Conservation (phyloP, 2,888 invertebrate genomes). For the Amphiduros pacificus region DNA sequence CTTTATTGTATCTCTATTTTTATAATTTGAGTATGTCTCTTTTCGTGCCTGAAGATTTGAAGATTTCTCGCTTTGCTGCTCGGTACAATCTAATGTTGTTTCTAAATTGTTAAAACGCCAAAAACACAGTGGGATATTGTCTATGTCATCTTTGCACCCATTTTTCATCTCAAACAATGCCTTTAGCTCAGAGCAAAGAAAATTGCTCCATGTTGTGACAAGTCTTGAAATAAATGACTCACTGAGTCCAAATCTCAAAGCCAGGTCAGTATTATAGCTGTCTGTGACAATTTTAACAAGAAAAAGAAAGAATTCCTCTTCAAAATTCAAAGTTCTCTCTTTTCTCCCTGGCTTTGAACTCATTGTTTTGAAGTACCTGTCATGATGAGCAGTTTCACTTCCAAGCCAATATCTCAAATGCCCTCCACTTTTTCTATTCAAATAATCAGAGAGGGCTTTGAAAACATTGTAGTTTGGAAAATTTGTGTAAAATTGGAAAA, state of each 20-base stretch:
- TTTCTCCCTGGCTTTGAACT: too few species aligned
- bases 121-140: neutral
- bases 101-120: neutral
- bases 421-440: too few species aligned
- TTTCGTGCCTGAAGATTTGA: constrained; percentile 16
- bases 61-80: constrained; percentile 17
- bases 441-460: too few species aligned
- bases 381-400: too few species aligned
- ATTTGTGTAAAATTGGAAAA: too few species aligned
- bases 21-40: constrained; percentile 20
- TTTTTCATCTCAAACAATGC: constrained; percentile 2
- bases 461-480: too few species aligned
- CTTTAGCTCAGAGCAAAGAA: neutral
- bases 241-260: neutral
- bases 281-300: neutral
- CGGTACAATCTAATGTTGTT: constrained; percentile 17
- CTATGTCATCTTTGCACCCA: neutral
- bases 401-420: too few species aligned
- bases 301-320: neutral
- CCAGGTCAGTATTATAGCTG: neutral
- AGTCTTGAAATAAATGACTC: neutral
- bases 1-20: constrained; percentile 14
- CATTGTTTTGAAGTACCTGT: too few species aligned
- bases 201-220: neutral
- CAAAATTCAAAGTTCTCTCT: neutral